Evolutionary conservation across 2,888 invertebrate genomes (phyloP).

Genomic region (Alloscopus bannaensis): DNA sequence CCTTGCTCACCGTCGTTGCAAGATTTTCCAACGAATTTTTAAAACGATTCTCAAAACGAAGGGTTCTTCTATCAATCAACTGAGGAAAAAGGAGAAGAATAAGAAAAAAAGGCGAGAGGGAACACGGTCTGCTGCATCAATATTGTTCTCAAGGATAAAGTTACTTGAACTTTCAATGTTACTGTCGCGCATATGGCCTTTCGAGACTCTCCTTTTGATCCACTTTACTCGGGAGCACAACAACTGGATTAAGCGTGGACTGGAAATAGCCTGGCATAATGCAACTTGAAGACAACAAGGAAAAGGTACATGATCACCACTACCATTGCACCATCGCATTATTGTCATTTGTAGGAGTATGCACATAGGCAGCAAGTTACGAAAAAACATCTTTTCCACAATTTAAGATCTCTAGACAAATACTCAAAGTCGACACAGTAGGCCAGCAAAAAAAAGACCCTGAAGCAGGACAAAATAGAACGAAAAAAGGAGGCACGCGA

Average conservation of each 20-base stretch:
- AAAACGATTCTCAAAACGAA: slow-evolving; percentile 12
- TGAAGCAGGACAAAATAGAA: not conserved
- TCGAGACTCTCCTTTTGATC: not conserved
- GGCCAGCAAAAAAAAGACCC: not conserved
- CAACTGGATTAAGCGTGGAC: not conserved
- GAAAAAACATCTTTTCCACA: no score
- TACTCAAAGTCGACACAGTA: not conserved
- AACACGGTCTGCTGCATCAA: slow-evolving; percentile 33
- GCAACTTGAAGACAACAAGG: not conserved
- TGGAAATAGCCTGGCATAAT: not conserved
- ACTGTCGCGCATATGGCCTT: not conserved
- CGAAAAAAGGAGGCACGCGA: slow-evolving; percentile 32
- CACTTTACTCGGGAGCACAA: not conserved
- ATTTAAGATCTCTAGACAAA: slow-evolving; percentile 27
- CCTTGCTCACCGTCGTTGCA: slow-evolving; percentile 44
- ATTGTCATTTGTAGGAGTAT: not conserved
- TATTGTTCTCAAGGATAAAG: slow-evolving; percentile 53
- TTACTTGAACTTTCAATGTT: slow-evolving; percentile 52
- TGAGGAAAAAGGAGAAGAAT: not conserved
- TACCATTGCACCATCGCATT: not conserved
- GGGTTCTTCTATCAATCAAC: slow-evolving; percentile 39
- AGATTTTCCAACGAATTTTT: not conserved
- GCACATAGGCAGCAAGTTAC: not conserved
- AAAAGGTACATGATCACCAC: slow-evolving; percentile 7
- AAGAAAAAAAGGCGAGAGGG: not conserved